Base-by-base conservation (phyloP, 2,888 invertebrate genomes). In the Abrostola triplasia region DNA sequence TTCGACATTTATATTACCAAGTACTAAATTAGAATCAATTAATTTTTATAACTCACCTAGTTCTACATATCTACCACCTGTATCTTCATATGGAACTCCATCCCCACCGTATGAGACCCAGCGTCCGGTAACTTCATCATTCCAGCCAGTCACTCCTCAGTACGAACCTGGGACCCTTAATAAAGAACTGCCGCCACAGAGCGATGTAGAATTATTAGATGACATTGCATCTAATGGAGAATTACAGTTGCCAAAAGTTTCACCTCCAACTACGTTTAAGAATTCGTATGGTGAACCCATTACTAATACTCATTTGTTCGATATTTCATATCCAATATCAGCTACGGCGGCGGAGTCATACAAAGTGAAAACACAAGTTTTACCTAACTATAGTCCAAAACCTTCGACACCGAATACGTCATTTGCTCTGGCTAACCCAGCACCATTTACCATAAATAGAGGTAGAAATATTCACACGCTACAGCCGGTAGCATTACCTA, bases 401-500 rank as follows among this genome's bases (percentile, higher is more conserved):
- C 67, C 79, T 59, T 67, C 78, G 55, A 78, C 74, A 58, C 80
- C 86, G 36, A 93, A 92, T 75, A 81, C 82, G 24, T 90, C 93
- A 51, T 82, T 94, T 80, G 89, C 92, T 11, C 71, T 94, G 50
- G 87, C 90, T 41, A 93, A 93, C 77, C 94, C 94, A 64, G 90
- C 94, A 36, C 94, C 94, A 58, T 94, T 94, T 80, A 87, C 89
- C 12, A 81, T 91, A 41, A 92, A 93, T 69, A 90, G 87, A 81
- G 94, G 93, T 44, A 88, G 94, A 85, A 92, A 93, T 77, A 93
- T 95, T 76, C 94, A 95, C 70, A 94, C 94, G 0, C 77, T 95
- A 64, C 93, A 92, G 76, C 96, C 96, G 2, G 95, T 97, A 59
- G 96, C 96, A 5, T 90, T 96, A 75, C 96, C 97, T 0, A 96